These are phyloP conservation scores for Crotalus tigris DNA, from an alignment of 2,113 vertebrate species.

Conservation along the genomic window DNA sequence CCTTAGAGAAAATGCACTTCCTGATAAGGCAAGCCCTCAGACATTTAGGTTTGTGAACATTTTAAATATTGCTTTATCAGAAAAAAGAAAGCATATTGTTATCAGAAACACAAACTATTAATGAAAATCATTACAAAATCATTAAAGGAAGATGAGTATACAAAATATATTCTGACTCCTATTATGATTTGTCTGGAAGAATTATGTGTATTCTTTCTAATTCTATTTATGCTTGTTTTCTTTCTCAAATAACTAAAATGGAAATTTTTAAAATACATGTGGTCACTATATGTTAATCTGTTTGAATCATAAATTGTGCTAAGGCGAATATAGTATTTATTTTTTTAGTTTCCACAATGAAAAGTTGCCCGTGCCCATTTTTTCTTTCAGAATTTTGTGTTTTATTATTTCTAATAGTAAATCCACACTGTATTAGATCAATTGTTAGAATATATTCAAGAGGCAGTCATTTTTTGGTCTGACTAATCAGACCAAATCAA, in stretches of 20 bases:
- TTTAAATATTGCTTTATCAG: slow-evolving; percentile 49
- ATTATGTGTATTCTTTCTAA: slow-evolving; percentile 35
- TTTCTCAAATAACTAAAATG: slow-evolving; percentile 35
- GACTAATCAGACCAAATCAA: not conserved
- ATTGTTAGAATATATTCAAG: not conserved
- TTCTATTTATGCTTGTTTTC: slow-evolving; percentile 46
- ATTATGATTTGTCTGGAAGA: slow-evolving; percentile 19
- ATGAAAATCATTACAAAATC: slow-evolving; percentile 51
- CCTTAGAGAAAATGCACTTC: slow-evolving; percentile 39
- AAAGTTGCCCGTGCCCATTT: not conserved
- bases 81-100: slow-evolving; percentile 28
- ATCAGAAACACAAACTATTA: slow-evolving; percentile 44
- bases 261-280: slow-evolving; percentile 1
- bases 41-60: slow-evolving; percentile 41
- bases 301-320: not conserved
- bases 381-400: not conserved
- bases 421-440: not conserved
- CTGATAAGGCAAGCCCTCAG: slow-evolving; percentile 43
- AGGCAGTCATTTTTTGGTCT: not conserved
- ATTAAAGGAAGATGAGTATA: slow-evolving; percentile 34
- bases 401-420: not conserved
- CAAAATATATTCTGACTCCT: slow-evolving; percentile 19
- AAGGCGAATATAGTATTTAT: not conserved
- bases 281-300: not conserved
- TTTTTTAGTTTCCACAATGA: not conserved